These are phyloP conservation scores for Chromis chromis DNA, from an alignment of 2,797 vertebrate species.

Conservation along the genomic window DNA sequence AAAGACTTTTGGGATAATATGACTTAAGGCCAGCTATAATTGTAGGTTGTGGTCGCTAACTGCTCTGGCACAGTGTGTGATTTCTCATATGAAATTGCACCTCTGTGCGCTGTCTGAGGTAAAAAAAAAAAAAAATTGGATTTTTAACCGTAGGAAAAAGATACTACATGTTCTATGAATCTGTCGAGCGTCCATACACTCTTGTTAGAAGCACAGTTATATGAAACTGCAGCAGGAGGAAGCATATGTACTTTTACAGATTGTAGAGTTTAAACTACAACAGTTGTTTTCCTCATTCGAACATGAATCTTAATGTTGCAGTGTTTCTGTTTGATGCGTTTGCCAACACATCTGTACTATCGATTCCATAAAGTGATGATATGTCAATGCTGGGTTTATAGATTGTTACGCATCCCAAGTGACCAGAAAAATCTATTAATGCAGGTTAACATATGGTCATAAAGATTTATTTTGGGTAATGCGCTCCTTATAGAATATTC, in stretches of 20 bases:
- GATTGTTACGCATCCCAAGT: neutral
- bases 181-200: slow-evolving; percentile 18
- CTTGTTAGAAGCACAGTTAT: neutral
- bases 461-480: neutral
- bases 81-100: slow-evolving; percentile 67
- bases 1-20: slow-evolving; percentile 65
- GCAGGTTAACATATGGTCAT: neutral
- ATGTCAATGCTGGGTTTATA: neutral
- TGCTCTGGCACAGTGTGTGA: slow-evolving; percentile 54
- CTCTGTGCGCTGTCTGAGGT: slow-evolving; percentile 58
- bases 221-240: slow-evolving; percentile 3
- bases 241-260: slow-evolving; percentile 3
- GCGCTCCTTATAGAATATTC: neutral
- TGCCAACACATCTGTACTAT: neutral
- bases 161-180: slow-evolving; percentile 53
- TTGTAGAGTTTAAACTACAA: neutral
- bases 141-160: slow-evolving; percentile 53
- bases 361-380: neutral
- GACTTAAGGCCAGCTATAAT: slow-evolving; percentile 75
- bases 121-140: slow-evolving; percentile 32
- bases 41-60: slow-evolving; percentile 72
- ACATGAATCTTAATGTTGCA: slow-evolving; percentile 12
- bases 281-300: neutral
- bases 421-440: slow-evolving; percentile 6
- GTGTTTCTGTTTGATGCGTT: neutral